Conservation (phyloP, 1,140 invertebrate genomes). For the Archegozetes longisetosus region DNA sequence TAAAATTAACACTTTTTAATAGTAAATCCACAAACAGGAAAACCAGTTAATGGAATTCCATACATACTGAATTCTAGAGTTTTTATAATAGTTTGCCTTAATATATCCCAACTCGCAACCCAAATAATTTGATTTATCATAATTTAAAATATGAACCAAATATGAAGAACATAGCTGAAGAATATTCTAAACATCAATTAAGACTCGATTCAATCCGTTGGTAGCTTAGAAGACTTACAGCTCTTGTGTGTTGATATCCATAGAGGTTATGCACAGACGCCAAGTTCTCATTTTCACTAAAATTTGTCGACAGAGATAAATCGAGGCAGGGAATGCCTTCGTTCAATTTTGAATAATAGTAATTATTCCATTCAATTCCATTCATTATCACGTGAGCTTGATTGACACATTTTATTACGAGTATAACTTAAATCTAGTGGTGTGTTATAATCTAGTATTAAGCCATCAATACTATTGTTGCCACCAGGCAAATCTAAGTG, state of each 20-base stretch:
- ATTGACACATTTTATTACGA: no score
- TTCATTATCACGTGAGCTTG: not conserved
- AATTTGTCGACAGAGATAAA: not conserved
- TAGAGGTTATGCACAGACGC: conserved; percentile 62
- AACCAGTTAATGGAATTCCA: conserved; percentile 39
- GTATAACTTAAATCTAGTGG: not conserved
- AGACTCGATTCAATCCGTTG: conserved; percentile 52
- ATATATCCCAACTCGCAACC: conserved; percentile 31
- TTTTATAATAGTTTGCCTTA: conserved; percentile 30
- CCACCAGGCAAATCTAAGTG: no score
- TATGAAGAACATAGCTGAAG: conserved; percentile 61
- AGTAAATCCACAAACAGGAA: conserved; percentile 34
- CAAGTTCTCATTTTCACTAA: not conserved
- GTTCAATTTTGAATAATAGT: not conserved
- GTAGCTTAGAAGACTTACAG: conserved; percentile 36
- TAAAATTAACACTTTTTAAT: no score
- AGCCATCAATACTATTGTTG: conserved; percentile 4
- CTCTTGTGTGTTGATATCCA: conserved; percentile 51
- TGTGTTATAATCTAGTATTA: conserved; percentile 4
- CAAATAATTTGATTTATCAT: no score
- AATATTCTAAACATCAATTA: conserved; percentile 61
- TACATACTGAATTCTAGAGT: conserved; percentile 62
- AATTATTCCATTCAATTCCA: conserved; percentile 2
- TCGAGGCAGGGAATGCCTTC: conserved; percentile 2
- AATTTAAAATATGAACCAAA: no score